Conservation (phyloP, 2,113 vertebrate genomes). For the Physeter macrocephalus region DNA sequence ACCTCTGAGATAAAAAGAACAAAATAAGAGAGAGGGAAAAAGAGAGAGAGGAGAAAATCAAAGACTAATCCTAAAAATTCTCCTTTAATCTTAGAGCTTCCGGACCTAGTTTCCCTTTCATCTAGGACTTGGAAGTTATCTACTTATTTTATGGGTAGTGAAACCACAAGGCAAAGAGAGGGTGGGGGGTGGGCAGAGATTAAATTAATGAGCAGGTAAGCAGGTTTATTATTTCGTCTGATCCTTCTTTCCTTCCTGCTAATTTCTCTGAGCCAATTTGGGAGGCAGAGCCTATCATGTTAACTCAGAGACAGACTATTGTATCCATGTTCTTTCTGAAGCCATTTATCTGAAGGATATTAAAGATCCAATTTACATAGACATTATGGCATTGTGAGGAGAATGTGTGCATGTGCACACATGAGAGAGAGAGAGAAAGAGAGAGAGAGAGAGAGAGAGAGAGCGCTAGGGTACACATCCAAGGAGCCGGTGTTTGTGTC, state of each 20-base stretch:
- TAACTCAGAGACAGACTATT: conserved; percentile 53
- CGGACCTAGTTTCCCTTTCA: conserved; percentile 79
- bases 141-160: conserved; percentile 65
- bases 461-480: background rate
- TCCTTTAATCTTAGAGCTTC: conserved; percentile 82
- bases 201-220: conserved; percentile 83
- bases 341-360: conserved; percentile 50
- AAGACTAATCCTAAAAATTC: conserved; percentile 80
- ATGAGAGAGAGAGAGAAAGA: background rate
- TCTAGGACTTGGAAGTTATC: conserved; percentile 78
- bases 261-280: conserved; percentile 78
- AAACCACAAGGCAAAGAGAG: conserved; percentile 58
- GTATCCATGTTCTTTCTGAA: conserved; percentile 63
- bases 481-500: background rate
- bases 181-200: conserved; percentile 50
- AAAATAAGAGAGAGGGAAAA: conserved; percentile 28
- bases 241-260: conserved; percentile 80
- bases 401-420: background rate
- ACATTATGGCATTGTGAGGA: conserved; percentile 13
- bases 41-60: conserved; percentile 61
- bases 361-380: conserved; percentile 62
- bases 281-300: conserved; percentile 72
- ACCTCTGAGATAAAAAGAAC: conserved; percentile 59
- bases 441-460: background rate
- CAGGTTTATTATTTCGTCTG: conserved; percentile 81